Percentiles rank a stretch among this genome's conserved stretches.
Evolutionary conservation across 2,797 vertebrate genomes (phyloP).

Genomic region (Helostoma temminkii): DNA sequence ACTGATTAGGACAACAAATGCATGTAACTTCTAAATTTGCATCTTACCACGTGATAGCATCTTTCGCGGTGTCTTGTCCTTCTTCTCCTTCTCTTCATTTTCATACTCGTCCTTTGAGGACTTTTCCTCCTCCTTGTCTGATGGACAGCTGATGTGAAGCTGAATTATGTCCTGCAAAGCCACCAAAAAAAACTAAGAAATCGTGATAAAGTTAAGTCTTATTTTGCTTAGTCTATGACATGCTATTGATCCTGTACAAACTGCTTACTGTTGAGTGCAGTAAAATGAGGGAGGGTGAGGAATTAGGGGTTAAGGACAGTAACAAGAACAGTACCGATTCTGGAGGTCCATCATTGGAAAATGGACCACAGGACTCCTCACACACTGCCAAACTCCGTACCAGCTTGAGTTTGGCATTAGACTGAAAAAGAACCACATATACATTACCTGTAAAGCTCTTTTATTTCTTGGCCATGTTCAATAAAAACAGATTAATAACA

Average conservation of each 20-base stretch:
- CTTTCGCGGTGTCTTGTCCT: slow-evolving; percentile 93
- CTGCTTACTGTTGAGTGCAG: not conserved
- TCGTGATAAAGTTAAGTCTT: slow-evolving; percentile 6
- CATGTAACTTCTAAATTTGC: too few species aligned
- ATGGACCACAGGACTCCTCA: slow-evolving; percentile 94
- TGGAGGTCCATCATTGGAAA: slow-evolving; percentile 88
- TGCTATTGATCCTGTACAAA: not conserved
- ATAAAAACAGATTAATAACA: too few species aligned
- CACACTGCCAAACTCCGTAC: slow-evolving; percentile 98
- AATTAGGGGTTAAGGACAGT: slow-evolving; percentile 30
- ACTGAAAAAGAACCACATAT: slow-evolving; percentile 82
- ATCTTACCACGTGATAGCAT: slow-evolving; percentile 96
- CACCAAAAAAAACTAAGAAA: not conserved
- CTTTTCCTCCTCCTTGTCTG: slow-evolving; percentile 98
- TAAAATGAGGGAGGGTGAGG: slow-evolving; percentile 1
- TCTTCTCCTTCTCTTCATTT: slow-evolving; percentile 97
- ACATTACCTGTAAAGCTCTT: slow-evolving; percentile 8
- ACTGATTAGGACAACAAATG: too few species aligned
- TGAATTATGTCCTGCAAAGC: slow-evolving; percentile 94
- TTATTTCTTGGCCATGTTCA: not conserved
- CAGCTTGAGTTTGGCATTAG: slow-evolving; percentile 97
- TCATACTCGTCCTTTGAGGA: slow-evolving; percentile 94
- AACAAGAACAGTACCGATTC: slow-evolving; percentile 83
- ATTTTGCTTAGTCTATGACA: not conserved
- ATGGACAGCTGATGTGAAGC: slow-evolving; percentile 97